Conservation (phyloP, 2,797 vertebrate genomes). For the Pogoniulus pusillus region DNA sequence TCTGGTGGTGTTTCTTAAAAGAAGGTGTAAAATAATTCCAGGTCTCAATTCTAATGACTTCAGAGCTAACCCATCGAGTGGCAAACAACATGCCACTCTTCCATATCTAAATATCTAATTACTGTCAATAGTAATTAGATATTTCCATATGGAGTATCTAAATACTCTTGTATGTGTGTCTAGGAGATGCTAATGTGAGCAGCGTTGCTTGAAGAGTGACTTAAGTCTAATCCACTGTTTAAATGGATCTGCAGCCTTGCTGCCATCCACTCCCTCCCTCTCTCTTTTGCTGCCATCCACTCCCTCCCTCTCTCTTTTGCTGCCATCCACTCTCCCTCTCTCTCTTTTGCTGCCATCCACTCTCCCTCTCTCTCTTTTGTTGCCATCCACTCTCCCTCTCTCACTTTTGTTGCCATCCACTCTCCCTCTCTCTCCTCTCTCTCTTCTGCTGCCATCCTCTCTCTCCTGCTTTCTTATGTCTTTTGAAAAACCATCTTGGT, state of each 20-base stretch:
- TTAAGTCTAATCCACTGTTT: background rate
- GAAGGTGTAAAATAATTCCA: background rate
- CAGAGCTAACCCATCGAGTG: background rate
- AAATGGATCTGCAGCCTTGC: background rate
- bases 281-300: background rate
- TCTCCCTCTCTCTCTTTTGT: no score
- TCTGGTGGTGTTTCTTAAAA: conserved; percentile 9
- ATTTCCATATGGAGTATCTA: background rate
- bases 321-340: no score
- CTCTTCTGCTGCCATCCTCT: no score
- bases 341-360: no score
- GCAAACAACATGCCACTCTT: background rate
- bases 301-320: background rate
- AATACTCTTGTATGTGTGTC: background rate
- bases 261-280: background rate
- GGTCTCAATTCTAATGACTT: background rate
- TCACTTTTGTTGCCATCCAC: no score
- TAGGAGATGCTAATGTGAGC: background rate
- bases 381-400: no score
- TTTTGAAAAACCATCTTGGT: background rate
- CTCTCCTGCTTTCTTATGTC: background rate
- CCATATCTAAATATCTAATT: background rate
- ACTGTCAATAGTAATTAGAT: no score
- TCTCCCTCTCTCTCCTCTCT: no score
- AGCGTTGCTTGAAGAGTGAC: background rate